Base-by-base conservation (phyloP, 1,140 invertebrate species). In the Aphelinus atriplicis region DNA sequence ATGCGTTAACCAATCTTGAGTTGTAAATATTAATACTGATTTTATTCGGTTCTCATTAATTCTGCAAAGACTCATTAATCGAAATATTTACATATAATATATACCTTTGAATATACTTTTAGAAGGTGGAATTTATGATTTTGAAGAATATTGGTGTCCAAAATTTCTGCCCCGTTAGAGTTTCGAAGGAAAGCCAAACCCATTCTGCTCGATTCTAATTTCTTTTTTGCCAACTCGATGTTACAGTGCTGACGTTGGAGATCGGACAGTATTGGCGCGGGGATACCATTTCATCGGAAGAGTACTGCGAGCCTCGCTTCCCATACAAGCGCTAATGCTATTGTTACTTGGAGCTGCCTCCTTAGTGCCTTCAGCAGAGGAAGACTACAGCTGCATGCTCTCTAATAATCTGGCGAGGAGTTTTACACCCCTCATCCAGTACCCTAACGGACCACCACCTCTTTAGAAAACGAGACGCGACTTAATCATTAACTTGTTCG, bases 371-470 rank as follows among this genome's bases (percentile, higher is more conserved):
- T 91, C 93, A 82, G 91, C 92, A 78, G 94, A 96, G 86, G 93
- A 96, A 81, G 95, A 96, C 83, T 94, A 93, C 84, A 94, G 93
- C 76, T 95, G 94, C 85, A 93, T 93, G 84, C 89, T 96, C 78
- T 91, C 92, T 73, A 96, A 96, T 82, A 95, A 92, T 75, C 93
- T 97, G 75, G 91, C 91, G 0, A 89, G 90, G 76, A 94, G 93
- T 79, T 91, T 98, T 43, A 93, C 95, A 73, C 95, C 96, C 43
- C 92, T 96, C 86, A 89, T 98, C 78, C 90, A 93, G 47, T 97
- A 97, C 87, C 93, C 94, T 46, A 92, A 97, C 82, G 96, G 96
- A 73, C 95, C 95, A 47, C 96, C 96, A 58, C 96, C 96, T 45
- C 90, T 95, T 9, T 97, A 93, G 89, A 69, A 26, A 26, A 26